Evolutionary conservation across 2,888 invertebrate species (phyloP), one percentile per base, ranked within the genome.

Genomic region (Eupithecia abbreviata): DNA sequence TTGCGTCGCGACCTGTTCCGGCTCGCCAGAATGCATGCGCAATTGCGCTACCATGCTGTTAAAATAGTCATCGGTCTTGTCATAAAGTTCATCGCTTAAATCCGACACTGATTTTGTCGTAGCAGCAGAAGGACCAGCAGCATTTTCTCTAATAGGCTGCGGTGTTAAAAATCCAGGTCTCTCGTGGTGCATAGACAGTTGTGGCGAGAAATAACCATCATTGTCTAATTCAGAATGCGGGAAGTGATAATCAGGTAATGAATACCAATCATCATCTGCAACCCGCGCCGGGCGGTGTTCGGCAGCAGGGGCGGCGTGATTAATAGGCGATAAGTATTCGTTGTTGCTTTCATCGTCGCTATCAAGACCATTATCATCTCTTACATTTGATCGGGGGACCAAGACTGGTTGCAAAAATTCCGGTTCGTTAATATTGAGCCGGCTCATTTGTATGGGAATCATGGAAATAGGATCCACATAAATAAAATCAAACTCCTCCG

Each of bases 341-440:
- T n/a, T 9, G 18, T 9, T 58, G 18, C 18, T 58, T 18, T 18
- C n/a, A 55, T n/a, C n/a, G 3, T 7, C n/a, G 58, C 58, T 58
- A 18, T 58, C 18, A 3, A 18, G 9, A 18, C 18, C 58, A 58
- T 18, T 58, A 18, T 7, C n/a, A n/a, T 7, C 18, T n/a, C 18
- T 55, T 55, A 18, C 55, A 55, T 55, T 55, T 7, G 55, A 55
- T 18, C 4, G 41, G 13, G 65, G 30, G 41, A 65, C 2, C 12
- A 10, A 41, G 12, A 30, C 13, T 4, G 73, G 73, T 45, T 43
- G 69, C 42, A 72, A 69, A 69, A 72, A 72, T 30, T 76, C 72
- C 12, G 76, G 76, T 70, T 70, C 70, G 70, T 9, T 43, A 15
- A 76, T 70, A 70, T 70, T 51, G 12, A 62, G 58, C 18, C 9